Percentiles rank a stretch among this genome's conserved stretches.
These are phyloP conservation scores for Sipha flava DNA, from an alignment of 1,140 invertebrate species.

Conservation along the genomic window DNA sequence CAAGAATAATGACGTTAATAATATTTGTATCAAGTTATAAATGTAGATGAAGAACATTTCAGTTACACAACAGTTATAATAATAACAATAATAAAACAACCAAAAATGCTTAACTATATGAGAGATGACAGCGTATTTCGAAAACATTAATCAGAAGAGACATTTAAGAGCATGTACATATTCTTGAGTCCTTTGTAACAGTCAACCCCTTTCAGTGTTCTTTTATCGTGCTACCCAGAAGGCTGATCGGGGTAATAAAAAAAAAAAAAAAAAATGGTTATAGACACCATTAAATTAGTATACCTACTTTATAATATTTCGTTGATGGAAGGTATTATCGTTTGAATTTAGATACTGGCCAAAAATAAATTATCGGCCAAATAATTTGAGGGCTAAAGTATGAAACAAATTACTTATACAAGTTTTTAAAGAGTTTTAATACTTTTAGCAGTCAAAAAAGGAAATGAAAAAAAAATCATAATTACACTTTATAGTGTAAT, in stretches of 20 bases:
- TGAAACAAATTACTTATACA: too few relatives aligned
- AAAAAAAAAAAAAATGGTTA: background rate
- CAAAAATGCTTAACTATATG: background rate
- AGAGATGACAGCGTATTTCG: background rate
- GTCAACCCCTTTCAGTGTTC: background rate
- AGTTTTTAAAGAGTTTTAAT: too few relatives aligned
- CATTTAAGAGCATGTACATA: background rate
- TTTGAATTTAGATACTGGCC: too few relatives aligned
- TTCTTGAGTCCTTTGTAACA: background rate
- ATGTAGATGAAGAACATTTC: background rate
- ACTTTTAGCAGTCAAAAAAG: too few relatives aligned
- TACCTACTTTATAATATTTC: too few relatives aligned
- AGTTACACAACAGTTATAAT: too few relatives aligned
- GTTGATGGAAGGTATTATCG: too few relatives aligned
- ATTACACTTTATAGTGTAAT: too few relatives aligned
- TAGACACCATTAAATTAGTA: background rate
- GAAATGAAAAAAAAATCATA: too few relatives aligned
- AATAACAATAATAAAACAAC: background rate
- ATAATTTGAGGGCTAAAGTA: too few relatives aligned
- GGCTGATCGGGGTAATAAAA: background rate
- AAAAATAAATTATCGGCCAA: too few relatives aligned
- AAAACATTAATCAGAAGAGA: background rate
- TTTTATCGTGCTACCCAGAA: background rate
- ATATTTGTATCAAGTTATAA: background rate
- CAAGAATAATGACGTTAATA: too few relatives aligned